These are phyloP conservation scores for Phylloscopus trochiloides DNA, from an alignment of 2,113 vertebrate species.

Conservation along the genomic window DNA sequence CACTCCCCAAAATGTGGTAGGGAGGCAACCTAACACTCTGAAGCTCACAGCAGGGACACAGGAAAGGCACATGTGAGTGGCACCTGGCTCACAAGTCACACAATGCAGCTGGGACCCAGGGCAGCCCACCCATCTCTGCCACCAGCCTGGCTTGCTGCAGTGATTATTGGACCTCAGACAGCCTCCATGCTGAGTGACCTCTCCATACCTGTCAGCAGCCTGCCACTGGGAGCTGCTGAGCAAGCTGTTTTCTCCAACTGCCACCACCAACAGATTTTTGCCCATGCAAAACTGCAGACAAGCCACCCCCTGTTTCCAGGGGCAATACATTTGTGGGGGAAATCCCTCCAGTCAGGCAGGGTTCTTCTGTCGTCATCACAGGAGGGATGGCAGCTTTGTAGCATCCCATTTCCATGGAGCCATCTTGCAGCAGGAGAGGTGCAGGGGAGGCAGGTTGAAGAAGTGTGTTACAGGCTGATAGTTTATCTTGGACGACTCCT, in stretches of 20 bases:
- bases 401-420: background rate
- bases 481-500: background rate
- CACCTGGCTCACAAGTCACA: background rate
- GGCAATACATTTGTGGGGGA: rapidly evolving
- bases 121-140: rapidly evolving
- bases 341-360: background rate
- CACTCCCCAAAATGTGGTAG: background rate
- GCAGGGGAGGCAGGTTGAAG: background rate
- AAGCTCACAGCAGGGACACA: rapidly evolving
- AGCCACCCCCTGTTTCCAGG: background rate
- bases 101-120: background rate
- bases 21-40: background rate
- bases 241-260: background rate
- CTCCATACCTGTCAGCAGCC: background rate
- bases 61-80: background rate
- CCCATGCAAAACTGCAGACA: background rate
- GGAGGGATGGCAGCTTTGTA: background rate
- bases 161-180: rapidly evolving
- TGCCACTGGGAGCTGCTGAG: background rate
- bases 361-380: background rate
- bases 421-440: rapidly evolving
- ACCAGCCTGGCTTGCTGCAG: background rate
- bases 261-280: background rate
- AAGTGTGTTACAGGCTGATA: background rate
- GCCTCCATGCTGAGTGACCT: background rate